Evolutionary conservation across 2,113 vertebrate genomes (phyloP), one percentile per base, ranked within the genome.

Genomic region (Osmerus mordax): DNA sequence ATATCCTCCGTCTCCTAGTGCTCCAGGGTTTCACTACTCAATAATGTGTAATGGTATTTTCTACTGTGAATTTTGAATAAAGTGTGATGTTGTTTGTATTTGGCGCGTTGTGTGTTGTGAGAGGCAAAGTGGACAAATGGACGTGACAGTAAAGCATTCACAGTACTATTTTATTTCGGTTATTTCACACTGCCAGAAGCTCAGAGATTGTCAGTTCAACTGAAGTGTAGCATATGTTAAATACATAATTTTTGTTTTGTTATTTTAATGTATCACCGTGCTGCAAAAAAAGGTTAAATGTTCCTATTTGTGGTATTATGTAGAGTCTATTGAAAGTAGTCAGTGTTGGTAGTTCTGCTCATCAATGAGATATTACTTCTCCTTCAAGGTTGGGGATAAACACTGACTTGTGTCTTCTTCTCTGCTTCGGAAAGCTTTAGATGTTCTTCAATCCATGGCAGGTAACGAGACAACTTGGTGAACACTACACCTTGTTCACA

Each of bases 1-100:
- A 87, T 99, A 41, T 96, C 96, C 29, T 94, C 95, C 0, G 88
- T 97, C 73, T 96, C 94, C 61, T 99, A 92, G 79, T 7, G 41
- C 41, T 47, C 41, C 41, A 12, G 7, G 5, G 41, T 47, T 47
- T 1, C 1, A 9, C 9, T 47, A 2, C 9, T 47, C 41, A 11
- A 12, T 47, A 9, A 47, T 5, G 25, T 25, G 12, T 53, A 25
- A 21, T 70, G 69, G 53, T 51, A 3, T 73, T 66, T 63, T 77
- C 7, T 80, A 51, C 28, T 78, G 70, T 73, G 47, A 76, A 29
- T 0, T 60, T 77, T 16, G 3, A 88, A 84, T 85, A 78, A 87
- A 89, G 70, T 32, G n/a, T 21, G 21, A 32, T 64, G 2, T 77
- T 28, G 1, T 85, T 86, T 81, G 63, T 75, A 80, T 3, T 9